Evolutionary conservation across 2,113 vertebrate species (phyloP).

Genomic region (Taurulus bubalis): DNA sequence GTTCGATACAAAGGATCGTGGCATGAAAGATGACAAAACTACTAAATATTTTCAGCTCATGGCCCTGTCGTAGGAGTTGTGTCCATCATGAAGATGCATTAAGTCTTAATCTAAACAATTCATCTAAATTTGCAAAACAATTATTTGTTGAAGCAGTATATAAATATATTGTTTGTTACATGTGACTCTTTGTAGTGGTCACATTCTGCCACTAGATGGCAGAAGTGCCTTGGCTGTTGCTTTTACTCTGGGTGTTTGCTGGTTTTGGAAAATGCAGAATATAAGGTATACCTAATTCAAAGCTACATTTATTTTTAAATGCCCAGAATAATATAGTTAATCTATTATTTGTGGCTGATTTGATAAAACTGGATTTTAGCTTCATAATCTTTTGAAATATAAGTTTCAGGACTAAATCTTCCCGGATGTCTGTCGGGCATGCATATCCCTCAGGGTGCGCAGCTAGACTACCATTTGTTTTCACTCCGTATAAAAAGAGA

Average conservation of each 20-base stretch:
- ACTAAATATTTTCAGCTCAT: too few species aligned
- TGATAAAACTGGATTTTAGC: background rate
- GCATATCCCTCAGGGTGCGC: constrained; percentile 36
- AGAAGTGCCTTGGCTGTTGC: background rate
- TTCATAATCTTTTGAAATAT: background rate
- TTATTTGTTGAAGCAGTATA: background rate
- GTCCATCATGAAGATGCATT: background rate
- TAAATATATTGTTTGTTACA: background rate
- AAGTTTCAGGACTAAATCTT: background rate
- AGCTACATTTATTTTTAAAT: background rate
- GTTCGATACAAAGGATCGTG: too few species aligned
- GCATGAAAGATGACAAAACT: too few species aligned
- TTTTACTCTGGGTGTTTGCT: background rate
- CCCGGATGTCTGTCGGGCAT: background rate
- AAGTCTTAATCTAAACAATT: background rate
- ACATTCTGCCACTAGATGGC: constrained; percentile 68
- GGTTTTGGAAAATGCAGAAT: constrained; percentile 6
- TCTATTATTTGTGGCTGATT: background rate
- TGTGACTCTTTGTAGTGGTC: background rate
- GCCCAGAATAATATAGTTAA: background rate
- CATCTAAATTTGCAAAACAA: background rate
- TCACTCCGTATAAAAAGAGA: constrained; percentile 45
- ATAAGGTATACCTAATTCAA: background rate
- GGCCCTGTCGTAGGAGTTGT: background rate
- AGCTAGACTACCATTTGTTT: constrained; percentile 48